Percentiles rank a stretch among this genome's conserved stretches.
Conservation (phyloP, 2,113 vertebrate genomes). For the Rafetus swinhoei region DNA sequence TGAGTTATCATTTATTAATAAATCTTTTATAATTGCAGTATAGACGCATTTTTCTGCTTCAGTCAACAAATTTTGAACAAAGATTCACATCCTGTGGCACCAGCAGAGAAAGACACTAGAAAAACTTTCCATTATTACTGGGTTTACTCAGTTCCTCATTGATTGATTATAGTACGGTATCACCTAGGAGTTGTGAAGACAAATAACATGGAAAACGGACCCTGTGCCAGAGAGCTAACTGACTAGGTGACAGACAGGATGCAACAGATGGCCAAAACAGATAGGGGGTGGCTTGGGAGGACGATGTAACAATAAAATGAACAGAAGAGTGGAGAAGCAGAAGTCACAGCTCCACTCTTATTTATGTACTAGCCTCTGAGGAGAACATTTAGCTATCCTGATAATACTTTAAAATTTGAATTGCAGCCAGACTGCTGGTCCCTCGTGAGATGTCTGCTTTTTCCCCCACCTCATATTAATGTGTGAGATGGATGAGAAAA, state of each 20-base stretch:
- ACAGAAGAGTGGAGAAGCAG: neutral
- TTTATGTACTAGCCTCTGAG: neutral
- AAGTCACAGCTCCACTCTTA: neutral
- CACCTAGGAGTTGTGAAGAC: neutral
- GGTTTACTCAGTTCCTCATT: neutral
- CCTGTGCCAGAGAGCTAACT: neutral
- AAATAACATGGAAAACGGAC: neutral
- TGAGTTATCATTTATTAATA: neutral
- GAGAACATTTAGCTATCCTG: neutral
- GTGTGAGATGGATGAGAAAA: neutral
- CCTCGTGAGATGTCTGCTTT: neutral
- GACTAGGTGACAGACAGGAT: neutral
- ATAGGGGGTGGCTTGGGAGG: neutral
- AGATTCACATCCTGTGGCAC: neutral
- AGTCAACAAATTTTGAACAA: neutral
- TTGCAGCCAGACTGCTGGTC: neutral
- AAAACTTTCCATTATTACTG: neutral
- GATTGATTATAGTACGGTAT: neutral
- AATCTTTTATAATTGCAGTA: neutral
- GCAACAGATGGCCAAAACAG: neutral
- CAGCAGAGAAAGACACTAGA: neutral
- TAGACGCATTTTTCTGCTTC: neutral
- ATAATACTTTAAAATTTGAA: neutral
- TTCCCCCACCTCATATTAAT: neutral
- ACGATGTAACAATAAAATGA: neutral